Percentiles rank a stretch among this genome's conserved stretches.
Evolutionary conservation across 2,113 vertebrate species (phyloP).

Genomic region (Sakesphorus luctuosus): DNA sequence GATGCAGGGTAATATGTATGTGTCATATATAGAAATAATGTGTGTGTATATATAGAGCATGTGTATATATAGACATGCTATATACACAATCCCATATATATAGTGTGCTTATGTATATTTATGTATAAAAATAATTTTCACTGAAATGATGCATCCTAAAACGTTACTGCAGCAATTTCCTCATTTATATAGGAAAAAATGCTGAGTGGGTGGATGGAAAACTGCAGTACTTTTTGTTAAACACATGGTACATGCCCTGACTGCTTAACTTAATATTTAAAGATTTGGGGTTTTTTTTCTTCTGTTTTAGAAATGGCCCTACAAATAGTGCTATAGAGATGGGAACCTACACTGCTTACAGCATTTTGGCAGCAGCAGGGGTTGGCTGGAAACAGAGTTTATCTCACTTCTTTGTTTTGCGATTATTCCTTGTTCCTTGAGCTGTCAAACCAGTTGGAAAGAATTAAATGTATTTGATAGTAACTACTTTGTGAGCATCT

Average conservation of each 20-base stretch:
- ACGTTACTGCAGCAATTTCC: not conserved
- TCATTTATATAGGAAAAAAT: not conserved
- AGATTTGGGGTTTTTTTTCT: not conserved
- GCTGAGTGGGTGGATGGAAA: not conserved
- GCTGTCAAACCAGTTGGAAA: not conserved
- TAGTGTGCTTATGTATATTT: not conserved
- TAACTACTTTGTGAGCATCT: not conserved
- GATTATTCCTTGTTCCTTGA: not conserved
- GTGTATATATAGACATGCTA: accelerated
- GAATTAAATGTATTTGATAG: not conserved
- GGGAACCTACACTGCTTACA: not conserved
- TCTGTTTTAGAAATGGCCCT: not conserved
- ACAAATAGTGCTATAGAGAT: not conserved
- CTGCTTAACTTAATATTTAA: not conserved
- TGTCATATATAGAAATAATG: not conserved
- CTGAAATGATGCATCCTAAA: not conserved
- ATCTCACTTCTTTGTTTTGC: not conserved
- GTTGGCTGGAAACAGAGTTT: not conserved
- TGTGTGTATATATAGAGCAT: accelerated
- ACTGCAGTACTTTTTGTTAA: not conserved
- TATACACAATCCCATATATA: not conserved
- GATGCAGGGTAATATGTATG: not conserved
- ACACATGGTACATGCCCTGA: not conserved
- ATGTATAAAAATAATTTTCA: not conserved
- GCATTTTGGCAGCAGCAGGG: not conserved